Percentiles rank a stretch among this genome's conserved stretches.
Evolutionary conservation across 2,797 vertebrate genomes (phyloP).

Genomic region (Sternotherus odoratus): DNA sequence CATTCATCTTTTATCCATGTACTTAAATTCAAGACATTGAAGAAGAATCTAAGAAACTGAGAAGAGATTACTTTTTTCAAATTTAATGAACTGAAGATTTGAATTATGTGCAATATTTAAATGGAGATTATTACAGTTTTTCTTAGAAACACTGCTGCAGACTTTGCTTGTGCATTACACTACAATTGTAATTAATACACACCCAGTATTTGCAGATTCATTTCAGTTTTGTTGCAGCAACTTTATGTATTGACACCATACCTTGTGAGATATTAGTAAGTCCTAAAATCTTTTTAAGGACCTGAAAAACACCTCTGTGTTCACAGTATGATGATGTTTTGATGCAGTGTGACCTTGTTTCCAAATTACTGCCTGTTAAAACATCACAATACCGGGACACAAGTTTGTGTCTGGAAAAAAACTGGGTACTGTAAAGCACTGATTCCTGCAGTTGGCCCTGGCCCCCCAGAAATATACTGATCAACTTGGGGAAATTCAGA

Average conservation of each 20-base stretch:
- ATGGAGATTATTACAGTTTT: background rate
- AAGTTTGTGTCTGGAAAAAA: background rate
- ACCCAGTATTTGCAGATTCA: background rate
- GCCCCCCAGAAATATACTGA: no score
- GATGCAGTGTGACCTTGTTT: background rate
- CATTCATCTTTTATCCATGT: slow-evolving; percentile 92
- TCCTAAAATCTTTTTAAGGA: background rate
- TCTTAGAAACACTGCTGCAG: background rate
- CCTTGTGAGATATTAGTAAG: background rate
- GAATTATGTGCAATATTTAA: background rate
- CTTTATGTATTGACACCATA: background rate
- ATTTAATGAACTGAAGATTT: background rate
- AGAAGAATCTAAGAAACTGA: slow-evolving; percentile 94
- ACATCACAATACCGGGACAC: background rate
- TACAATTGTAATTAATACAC: background rate
- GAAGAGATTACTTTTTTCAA: slow-evolving; percentile 8
- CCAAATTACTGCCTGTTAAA: background rate
- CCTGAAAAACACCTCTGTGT: background rate
- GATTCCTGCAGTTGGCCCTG: background rate
- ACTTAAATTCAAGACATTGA: slow-evolving; percentile 85
- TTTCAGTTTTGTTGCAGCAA: background rate
- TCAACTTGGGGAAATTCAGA: no score
- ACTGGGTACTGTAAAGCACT: background rate
- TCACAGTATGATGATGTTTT: background rate
- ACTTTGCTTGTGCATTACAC: background rate